Evolutionary conservation across 2,113 vertebrate genomes (phyloP).

Genomic region (Pseudois nayaur): DNA sequence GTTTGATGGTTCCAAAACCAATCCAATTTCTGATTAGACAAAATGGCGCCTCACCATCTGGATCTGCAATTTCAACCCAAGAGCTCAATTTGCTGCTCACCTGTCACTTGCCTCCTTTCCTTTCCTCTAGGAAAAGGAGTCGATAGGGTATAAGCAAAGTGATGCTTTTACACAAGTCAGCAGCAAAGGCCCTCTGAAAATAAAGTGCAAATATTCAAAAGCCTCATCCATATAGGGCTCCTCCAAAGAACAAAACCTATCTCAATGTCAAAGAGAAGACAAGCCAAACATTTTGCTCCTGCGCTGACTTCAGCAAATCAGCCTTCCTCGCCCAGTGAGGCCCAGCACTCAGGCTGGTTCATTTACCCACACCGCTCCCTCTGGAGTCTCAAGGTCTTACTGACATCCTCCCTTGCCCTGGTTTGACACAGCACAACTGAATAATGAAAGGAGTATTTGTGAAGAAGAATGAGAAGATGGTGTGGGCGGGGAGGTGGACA

Average conservation of each 20-base stretch:
- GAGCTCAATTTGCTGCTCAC: neutral
- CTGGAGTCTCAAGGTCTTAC: neutral
- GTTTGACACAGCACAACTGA: neutral
- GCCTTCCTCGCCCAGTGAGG: neutral
- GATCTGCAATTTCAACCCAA: neutral
- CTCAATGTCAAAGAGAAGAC: neutral
- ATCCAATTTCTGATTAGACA: neutral
- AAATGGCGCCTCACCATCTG: neutral
- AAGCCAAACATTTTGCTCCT: neutral
- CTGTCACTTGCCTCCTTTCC: neutral
- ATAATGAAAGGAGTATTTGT: neutral
- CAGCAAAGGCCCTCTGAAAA: neutral
- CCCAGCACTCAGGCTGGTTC: neutral
- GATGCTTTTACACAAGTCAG: neutral
- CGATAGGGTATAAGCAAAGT: neutral
- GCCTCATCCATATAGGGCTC: neutral
- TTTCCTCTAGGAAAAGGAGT: neutral
- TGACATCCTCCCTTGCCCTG: neutral
- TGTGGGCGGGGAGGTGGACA: neutral
- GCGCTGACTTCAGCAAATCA: neutral
- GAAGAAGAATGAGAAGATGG: neutral
- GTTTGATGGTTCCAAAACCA: neutral
- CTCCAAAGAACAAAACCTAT: neutral
- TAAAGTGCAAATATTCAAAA: constrained; percentile 12
- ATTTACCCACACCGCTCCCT: neutral